Base-by-base conservation (phyloP, 1,140 invertebrate species). In the Aphaenogaster ashmeadi region DNA sequence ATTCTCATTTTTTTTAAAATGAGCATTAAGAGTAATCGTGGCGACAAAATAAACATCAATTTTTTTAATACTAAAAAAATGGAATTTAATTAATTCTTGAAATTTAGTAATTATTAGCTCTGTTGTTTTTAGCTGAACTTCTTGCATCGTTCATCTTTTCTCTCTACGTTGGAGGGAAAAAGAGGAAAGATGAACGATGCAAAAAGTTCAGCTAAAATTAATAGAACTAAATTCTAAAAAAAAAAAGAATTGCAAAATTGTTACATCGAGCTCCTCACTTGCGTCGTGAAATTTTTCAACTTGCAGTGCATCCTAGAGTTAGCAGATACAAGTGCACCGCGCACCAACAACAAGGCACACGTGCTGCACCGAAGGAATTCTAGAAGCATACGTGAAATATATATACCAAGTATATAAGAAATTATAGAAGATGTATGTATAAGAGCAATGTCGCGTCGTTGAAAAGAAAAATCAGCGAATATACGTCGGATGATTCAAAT, bases 311-410 rank as follows among this genome's bases (percentile, higher is more conserved):
- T 81, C 78, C 78, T 81, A 56, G 78, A 41, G 60, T 52, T 36
- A 27, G n/a, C 36, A 78, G 44, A 58, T 74, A 56, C 15, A 75
- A 50, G 36, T 47, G 64, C 44, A 60, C 74, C 50, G 9, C 38
- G 86, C 86, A 88, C 56, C 69, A 88, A 36, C 18, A 56, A 83
- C 6, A 15, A 88, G 54, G 52, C 77, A 84, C 87, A 56, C 50
- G 38, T 80, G 38, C 5, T 50, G 56, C 78, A 84, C 62, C 0
- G 33, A 81, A 69, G 21, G 3, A 81, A 71, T 33, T 41, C 44
- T 56, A 71, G 0, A 56, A 81, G 64, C 58, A 38, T 69, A 71
- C 60, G 9, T 36, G 27, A 66, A 64, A 2, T 64, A 69, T 44
- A 67, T 2, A 66, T 80, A 50, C 62, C 9, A 33, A 64, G 13